Conservation (phyloP, 2,113 vertebrate genomes). For the Tichodroma muraria region DNA sequence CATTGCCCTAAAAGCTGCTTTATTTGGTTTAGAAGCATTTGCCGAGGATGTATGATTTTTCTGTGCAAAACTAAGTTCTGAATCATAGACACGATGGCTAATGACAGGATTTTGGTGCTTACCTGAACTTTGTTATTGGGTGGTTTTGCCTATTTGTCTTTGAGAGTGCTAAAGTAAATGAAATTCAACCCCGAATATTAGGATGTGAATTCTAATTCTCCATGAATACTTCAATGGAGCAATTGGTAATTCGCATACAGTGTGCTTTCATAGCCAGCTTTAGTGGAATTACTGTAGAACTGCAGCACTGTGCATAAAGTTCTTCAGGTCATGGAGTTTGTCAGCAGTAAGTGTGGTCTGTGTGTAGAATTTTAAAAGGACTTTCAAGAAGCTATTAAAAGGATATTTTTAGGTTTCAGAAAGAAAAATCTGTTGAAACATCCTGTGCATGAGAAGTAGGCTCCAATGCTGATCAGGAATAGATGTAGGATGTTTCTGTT, state of each 20-base stretch:
- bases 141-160: not conserved
- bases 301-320: not conserved
- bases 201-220: not conserved
- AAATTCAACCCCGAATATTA: not conserved
- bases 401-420: not conserved
- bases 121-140: not conserved
- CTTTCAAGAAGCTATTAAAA: not conserved
- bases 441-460: not conserved
- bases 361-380: not conserved
- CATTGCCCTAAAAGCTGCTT: not conserved
- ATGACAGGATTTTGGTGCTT: not conserved
- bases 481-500: not conserved
- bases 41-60: rapidly evolving
- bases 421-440: not conserved
- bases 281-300: not conserved
- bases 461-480: not conserved
- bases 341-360: not conserved
- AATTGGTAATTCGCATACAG: not conserved
- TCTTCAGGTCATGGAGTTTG: not conserved
- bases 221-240: not conserved
- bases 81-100: not conserved
- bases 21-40: not conserved
- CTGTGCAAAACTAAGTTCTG: not conserved
- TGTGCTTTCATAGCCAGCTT: not conserved
- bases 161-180: not conserved